Evolutionary conservation across 2,113 vertebrate genomes (phyloP).

Genomic region (Pristiophorus japonicus): DNA sequence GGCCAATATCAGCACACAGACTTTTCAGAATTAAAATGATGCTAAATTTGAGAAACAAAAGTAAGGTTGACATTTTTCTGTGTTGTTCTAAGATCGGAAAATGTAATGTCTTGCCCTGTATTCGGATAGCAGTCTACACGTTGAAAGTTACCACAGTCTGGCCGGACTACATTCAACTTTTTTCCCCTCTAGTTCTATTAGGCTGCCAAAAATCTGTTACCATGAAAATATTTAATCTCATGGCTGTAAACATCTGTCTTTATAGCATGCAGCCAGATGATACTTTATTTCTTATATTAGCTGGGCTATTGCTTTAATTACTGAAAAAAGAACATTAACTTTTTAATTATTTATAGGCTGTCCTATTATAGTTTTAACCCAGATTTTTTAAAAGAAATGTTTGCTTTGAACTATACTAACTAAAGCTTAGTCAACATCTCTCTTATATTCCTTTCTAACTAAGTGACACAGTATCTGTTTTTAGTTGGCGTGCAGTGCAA

Average conservation of each 20-base stretch:
- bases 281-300: conserved; percentile 8
- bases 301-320: conserved; percentile 9
- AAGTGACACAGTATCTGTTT: background rate
- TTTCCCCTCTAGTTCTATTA: background rate
- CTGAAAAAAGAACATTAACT: conserved; percentile 22
- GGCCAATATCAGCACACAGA: background rate
- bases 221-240: conserved; percentile 4
- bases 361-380: background rate
- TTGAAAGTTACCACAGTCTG: conserved; percentile 7
- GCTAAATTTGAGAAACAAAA: conserved; percentile 5
- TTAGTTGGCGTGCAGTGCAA: background rate
- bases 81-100: background rate
- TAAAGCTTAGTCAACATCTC: background rate
- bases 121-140: background rate
- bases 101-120: background rate
- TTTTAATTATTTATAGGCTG: conserved; percentile 10
- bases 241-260: conserved; percentile 27
- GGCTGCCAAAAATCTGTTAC: conserved; percentile 10
- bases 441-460: background rate
- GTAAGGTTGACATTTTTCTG: conserved; percentile 7
- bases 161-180: background rate
- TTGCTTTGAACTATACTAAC: background rate
- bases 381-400: background rate
- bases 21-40: conserved; percentile 2
- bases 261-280: background rate